Base-by-base conservation (phyloP, 2,888 invertebrate genomes). In the Ellobium chinense region DNA sequence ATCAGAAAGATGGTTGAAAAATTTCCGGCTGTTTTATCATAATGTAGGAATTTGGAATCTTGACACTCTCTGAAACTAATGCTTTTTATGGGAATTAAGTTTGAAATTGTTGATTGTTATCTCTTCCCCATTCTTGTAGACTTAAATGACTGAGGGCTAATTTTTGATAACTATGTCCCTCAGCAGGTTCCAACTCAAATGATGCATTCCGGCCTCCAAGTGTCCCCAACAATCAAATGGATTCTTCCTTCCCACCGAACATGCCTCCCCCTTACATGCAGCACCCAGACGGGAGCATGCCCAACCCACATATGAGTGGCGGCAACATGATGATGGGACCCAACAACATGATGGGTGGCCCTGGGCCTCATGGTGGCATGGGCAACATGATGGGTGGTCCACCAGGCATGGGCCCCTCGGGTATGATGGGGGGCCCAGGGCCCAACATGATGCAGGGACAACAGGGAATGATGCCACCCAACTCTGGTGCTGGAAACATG, bases 151-250 rank as follows among this genome's bases (percentile, higher is more conserved):
- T n/a, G n/a, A n/a, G n/a, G n/a, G n/a, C n/a, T n/a, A n/a, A n/a
- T n/a, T n/a, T n/a, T n/a, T n/a, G n/a, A n/a, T n/a, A n/a, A n/a
- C n/a, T n/a, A 29, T 68, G 18, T 2, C 60, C 34, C 34, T 75
- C 84, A 87, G 85, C 88, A 85, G 89, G 89, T 39, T 90, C 90
- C 78, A 86, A 88, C 56, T 85, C 90, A 29, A 90, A 91, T 82
- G 91, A 91, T 86, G 89, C 90, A 82, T 89, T 91, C 86, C 87
- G 88, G 56, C 88, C 88, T 66, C 87, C 89, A 27, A 87, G 88
- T 65, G 84, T 85, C 62, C 87, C 88, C n/a, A 88, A 85, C 82
- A 88, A 82, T 75, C 88, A 87, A 78, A 80, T 80, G 79, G 74
- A 74, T 18, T 82, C 87, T 36, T 81, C 83, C 9, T 85, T 81